Evolutionary conservation across 1,140 invertebrate species (phyloP).

Genomic region (Drosophila tani): DNA sequence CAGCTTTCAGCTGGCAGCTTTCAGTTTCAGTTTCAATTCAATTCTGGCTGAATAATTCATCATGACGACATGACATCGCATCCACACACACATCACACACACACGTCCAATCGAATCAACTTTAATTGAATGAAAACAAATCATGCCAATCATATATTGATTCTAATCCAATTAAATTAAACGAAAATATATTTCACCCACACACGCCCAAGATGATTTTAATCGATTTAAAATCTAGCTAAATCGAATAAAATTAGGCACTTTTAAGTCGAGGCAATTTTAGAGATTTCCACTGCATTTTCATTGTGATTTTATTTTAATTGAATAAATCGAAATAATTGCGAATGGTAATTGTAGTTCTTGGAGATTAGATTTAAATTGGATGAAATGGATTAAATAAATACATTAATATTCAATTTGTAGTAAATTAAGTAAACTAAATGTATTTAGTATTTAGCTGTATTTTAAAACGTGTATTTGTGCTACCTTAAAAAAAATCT

Average conservation of each 20-base stretch:
- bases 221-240: neutral
- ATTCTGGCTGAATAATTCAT: constrained; percentile 44
- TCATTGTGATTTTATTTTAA: neutral
- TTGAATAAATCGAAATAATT: neutral
- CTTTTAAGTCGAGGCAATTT: neutral
- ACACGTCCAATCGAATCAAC: constrained; percentile 31
- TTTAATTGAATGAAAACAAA: constrained; percentile 51
- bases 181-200: constrained; percentile 19
- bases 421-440: neutral
- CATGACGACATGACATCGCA: constrained; percentile 23
- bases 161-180: constrained; percentile 41
- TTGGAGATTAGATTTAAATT: neutral
- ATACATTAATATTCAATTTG: neutral
- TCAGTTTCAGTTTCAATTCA: constrained; percentile 25
- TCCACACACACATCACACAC: constrained; percentile 1
- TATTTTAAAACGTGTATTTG: no score
- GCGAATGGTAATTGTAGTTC: no score
- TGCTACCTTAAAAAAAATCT: no score
- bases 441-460: neutral
- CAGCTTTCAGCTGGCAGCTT: neutral
- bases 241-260: neutral
- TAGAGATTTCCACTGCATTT: neutral
- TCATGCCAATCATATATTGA: constrained; percentile 36
- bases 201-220: constrained; percentile 16
- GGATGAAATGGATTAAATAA: neutral